Percentiles rank a stretch among this genome's conserved stretches.
These are phyloP conservation scores for Ypsolopha sequella DNA, from an alignment of 2,888 invertebrate species.

Conservation along the genomic window DNA sequence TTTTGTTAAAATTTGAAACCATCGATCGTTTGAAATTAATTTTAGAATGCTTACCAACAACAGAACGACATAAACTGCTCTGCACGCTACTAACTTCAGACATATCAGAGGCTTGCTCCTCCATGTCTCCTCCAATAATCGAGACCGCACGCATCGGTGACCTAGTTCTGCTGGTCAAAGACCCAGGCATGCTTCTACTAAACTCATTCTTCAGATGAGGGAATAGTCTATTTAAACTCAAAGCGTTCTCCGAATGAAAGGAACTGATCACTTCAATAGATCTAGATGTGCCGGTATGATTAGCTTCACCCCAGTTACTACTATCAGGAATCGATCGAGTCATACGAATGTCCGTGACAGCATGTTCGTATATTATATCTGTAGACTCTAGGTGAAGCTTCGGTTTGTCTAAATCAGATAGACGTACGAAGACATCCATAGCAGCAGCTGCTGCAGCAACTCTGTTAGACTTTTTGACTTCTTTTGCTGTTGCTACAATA, in stretches of 20 bases:
- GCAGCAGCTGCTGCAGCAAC: constrained; percentile 4
- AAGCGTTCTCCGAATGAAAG: constrained; percentile 67
- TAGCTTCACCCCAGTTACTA: constrained; percentile 67
- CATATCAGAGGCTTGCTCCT: constrained; percentile 62
- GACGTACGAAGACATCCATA: constrained; percentile 73
- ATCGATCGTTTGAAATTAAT: too few relatives aligned
- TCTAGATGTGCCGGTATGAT: constrained; percentile 63
- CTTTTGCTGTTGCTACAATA: neutral
- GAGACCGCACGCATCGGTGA: constrained; percentile 31
- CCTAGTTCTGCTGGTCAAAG: constrained; percentile 36
- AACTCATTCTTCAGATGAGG: constrained; percentile 70
- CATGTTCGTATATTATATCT: constrained; percentile 22
- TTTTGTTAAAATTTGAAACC: neutral
- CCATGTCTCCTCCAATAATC: constrained; percentile 39
- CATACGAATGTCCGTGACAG: constrained; percentile 65
- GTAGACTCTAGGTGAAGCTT: constrained; percentile 44
- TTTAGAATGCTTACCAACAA: constrained; percentile 44
- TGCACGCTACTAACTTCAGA: constrained; percentile 69
- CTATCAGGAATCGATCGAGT: constrained; percentile 78
- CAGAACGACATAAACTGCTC: constrained; percentile 69
- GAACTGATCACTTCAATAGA: constrained; percentile 73
- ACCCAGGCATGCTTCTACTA: constrained; percentile 55
- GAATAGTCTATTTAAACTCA: constrained; percentile 73
- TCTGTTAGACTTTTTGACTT: neutral
- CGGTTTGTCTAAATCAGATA: constrained; percentile 83